phyloP scores from a whole-genome alignment of 1,140 invertebrate species.

The Cydia fagiglandana region DNA sequence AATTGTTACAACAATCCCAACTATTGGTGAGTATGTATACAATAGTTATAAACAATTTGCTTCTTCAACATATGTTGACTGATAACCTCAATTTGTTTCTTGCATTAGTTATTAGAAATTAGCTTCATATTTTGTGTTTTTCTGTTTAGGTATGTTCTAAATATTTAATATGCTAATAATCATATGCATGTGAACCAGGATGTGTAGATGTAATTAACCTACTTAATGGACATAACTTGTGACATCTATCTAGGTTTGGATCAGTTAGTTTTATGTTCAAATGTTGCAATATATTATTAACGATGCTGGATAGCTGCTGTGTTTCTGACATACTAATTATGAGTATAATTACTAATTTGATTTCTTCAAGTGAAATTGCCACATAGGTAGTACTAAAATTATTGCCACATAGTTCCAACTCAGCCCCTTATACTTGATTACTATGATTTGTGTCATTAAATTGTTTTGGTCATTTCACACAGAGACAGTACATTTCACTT shows the following conservation, averaged over 20 bases:
- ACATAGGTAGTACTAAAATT: neutral
- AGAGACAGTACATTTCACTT: neutral
- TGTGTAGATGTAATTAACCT: neutral
- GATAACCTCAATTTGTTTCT: conserved; percentile 11
- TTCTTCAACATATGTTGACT: conserved; percentile 19
- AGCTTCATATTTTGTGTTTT: neutral
- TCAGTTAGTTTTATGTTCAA: neutral
- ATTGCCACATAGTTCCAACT: conserved; percentile 2
- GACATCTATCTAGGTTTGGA: neutral
- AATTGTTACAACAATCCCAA: conserved; percentile 99
- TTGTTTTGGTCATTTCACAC: neutral
- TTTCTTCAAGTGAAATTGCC: neutral
- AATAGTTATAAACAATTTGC: conserved; percentile 13
- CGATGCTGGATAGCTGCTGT: neutral
- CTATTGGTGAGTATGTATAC: conserved; percentile 90
- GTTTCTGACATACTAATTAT: neutral
- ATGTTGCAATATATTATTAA: neutral
- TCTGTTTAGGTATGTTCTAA: neutral
- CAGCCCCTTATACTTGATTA: neutral
- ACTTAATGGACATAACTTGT: neutral
- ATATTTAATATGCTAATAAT: neutral
- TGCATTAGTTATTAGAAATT: neutral
- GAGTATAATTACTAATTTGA: neutral
- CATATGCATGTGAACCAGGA: neutral
- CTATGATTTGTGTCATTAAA: conserved; percentile 5